A percentile compares a stretch with the other conserved stretches of the same genome.
phyloP scores from a whole-genome alignment of 2,113 vertebrate species.

The Dicerorhinus sumatrensis region DNA sequence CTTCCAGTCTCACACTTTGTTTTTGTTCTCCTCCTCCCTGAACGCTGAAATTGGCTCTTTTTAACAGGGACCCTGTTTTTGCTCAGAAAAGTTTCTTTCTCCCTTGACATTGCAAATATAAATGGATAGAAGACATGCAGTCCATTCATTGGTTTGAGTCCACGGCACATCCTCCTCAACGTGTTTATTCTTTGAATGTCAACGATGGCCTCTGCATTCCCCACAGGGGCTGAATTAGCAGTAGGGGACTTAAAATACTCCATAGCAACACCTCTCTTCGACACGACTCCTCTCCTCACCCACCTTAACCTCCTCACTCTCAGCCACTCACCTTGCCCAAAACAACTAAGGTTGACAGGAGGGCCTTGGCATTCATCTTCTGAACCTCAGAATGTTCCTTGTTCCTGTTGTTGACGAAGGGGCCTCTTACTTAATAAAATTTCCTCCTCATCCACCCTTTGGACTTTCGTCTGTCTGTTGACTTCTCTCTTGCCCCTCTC shows the following conservation, averaged over 20 bases:
- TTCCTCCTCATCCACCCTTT: fast-evolving
- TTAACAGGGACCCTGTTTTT: not conserved
- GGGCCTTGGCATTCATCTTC: not conserved
- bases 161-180: fast-evolving
- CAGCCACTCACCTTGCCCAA: too few species aligned
- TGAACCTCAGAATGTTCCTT: not conserved
- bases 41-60: not conserved
- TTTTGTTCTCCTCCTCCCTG: not conserved
- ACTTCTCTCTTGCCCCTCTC: not conserved
- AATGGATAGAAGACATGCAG: fast-evolving
- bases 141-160: not conserved
- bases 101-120: not conserved
- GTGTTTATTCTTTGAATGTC: not conserved
- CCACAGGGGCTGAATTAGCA: not conserved
- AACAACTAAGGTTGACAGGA: fast-evolving
- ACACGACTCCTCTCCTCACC: too few species aligned
- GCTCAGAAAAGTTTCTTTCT: not conserved
- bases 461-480: not conserved
- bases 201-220: fast-evolving
- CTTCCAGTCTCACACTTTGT: not conserved
- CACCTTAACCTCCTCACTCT: too few species aligned
- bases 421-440: not conserved
- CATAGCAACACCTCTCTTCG: too few species aligned
- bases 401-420: not conserved
- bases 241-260: too few species aligned